Evolutionary conservation across 30 jellyfish, hydroid and myxozoan genomes (phyloP).

Genomic region (Mastigias papua): DNA sequence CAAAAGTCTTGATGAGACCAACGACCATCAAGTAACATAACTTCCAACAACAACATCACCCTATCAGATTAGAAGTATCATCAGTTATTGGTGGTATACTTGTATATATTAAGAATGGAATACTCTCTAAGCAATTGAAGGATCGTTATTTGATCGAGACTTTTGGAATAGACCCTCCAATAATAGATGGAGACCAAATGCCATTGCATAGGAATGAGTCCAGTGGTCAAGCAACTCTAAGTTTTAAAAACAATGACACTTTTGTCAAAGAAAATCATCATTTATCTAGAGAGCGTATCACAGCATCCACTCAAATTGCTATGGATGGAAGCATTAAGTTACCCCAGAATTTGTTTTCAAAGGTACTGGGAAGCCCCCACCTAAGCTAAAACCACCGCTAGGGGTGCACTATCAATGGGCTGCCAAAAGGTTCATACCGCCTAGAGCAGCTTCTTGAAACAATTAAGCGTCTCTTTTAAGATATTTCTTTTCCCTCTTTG

Average conservation of each 20-base stretch:
- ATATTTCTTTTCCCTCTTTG: too few relatives aligned
- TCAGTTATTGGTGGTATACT: too few relatives aligned
- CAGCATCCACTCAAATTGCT: not conserved
- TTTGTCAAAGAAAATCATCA: not conserved
- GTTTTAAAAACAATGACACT: not conserved
- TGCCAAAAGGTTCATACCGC: slow-evolving; percentile 31
- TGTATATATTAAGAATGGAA: too few relatives aligned
- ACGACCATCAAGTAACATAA: too few relatives aligned
- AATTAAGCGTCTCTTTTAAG: slow-evolving; percentile 37
- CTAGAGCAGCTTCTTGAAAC: slow-evolving; percentile 50
- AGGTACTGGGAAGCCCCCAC: slow-evolving; percentile 43
- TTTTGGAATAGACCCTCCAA: slow-evolving; percentile 48
- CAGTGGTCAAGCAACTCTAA: slow-evolving; percentile 6
- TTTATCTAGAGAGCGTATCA: not conserved
- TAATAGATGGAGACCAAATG: slow-evolving; percentile 58
- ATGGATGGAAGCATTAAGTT: not conserved
- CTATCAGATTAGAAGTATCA: too few relatives aligned
- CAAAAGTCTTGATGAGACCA: too few relatives aligned
- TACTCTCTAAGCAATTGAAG: too few relatives aligned
- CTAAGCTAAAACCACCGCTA: slow-evolving; percentile 7
- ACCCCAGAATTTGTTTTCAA: slow-evolving; percentile 47
- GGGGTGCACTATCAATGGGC: slow-evolving; percentile 5
- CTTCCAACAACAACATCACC: too few relatives aligned
- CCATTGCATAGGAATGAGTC: slow-evolving; percentile 16
- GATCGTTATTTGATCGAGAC: slow-evolving; percentile 5